A percentile compares a stretch with the other conserved stretches of the same genome.
phyloP scores from a whole-genome alignment of 2,888 invertebrate genomes.

The Hymenopus coronatus region DNA sequence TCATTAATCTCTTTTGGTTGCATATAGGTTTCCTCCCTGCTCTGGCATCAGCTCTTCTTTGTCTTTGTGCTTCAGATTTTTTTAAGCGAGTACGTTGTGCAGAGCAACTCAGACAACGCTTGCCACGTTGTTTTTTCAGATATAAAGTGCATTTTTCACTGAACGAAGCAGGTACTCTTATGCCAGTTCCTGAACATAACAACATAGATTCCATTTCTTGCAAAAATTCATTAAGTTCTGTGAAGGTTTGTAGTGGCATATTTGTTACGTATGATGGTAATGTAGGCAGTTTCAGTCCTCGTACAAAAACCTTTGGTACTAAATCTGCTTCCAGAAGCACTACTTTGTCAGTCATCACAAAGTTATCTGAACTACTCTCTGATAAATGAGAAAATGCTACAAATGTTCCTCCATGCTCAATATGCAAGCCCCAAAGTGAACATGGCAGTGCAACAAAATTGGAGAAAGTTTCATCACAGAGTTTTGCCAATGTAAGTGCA shows the following conservation, averaged over 20 bases:
- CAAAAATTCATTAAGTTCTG: background rate
- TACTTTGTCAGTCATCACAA: background rate
- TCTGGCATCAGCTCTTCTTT: background rate
- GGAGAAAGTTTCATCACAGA: background rate
- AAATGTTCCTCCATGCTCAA: background rate
- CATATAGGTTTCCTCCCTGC: background rate
- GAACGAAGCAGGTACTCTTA: background rate
- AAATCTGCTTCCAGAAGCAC: background rate
- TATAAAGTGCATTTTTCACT: background rate
- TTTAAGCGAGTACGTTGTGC: background rate
- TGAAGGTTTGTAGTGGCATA: background rate
- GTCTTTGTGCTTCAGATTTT: slow-evolving; percentile 3
- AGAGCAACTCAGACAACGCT: background rate
- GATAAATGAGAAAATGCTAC: background rate
- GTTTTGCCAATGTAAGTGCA: background rate
- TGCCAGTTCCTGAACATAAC: background rate
- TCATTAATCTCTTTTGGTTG: background rate
- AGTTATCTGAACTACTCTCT: background rate
- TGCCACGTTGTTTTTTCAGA: background rate
- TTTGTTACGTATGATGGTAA: background rate
- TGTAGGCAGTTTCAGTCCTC: background rate
- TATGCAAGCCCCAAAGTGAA: background rate
- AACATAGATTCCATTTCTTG: background rate
- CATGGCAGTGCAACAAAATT: background rate
- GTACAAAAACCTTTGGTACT: background rate